phyloP scores from a whole-genome alignment of 1,140 invertebrate genomes.

The Sycophila sp. region DNA sequence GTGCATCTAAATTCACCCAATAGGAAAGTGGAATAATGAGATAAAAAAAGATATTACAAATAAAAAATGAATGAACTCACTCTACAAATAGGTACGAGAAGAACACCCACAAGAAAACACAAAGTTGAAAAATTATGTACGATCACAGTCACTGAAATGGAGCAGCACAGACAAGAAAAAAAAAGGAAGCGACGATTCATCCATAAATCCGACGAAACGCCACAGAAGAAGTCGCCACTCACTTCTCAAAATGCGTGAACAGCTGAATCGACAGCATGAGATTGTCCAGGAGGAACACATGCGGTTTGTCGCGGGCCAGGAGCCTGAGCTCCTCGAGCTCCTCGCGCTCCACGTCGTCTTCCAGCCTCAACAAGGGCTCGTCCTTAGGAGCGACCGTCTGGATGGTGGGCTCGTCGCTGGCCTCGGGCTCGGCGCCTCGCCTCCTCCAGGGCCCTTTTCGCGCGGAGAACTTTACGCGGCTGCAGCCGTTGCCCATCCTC shows the following conservation, averaged over 20 bases:
- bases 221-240: conserved; percentile 50
- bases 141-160: not conserved
- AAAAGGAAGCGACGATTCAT: no score
- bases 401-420: conserved; percentile 25
- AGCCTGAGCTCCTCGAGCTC: conserved; percentile 38
- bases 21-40: no score
- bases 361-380: conserved; percentile 4
- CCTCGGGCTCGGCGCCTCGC: not conserved
- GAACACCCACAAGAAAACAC: not conserved
- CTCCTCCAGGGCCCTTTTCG: not conserved
- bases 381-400: conserved; percentile 32
- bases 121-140: not conserved
- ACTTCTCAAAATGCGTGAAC: conserved; percentile 81
- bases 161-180: no score
- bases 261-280: conserved; percentile 80
- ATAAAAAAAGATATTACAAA: no score
- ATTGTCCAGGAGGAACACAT: conserved; percentile 80
- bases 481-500: not conserved
- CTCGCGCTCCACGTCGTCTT: conserved; percentile 60
- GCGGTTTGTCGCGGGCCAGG: conserved; percentile 64
- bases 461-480: not conserved
- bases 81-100: not conserved
- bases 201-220: not conserved
- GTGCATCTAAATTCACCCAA: no score
- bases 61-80: not conserved